Evolutionary conservation across 2,888 invertebrate species (phyloP), one percentile per base, ranked within the genome.

Genomic region (Noctua janthina): DNA sequence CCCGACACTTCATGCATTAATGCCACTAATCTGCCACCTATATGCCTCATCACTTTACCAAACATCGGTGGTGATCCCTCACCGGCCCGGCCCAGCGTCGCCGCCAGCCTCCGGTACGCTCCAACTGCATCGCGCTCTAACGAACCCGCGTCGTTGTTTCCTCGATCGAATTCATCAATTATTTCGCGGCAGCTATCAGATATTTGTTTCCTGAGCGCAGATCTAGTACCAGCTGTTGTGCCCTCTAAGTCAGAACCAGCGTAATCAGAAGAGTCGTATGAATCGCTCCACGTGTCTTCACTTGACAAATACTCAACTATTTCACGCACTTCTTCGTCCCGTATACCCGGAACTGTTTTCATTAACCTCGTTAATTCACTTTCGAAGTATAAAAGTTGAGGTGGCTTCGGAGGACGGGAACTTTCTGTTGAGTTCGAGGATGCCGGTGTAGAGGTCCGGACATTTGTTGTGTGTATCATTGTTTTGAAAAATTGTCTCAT

Each of bases 201-300:
- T 91, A 99, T 99, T 95, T 99, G 98, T 91, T 98, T 98, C 91
- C 98, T 98, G 20, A 99, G 93, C 1, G 98, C 98, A 0, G 98
- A 98, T 91, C 98, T 97, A 73, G 97, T 97, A 54, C 84, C 84
- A 6, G 97, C 97, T 0, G 97, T 95, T 13, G 97, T 97, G 11
- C 98, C 98, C 92, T 99, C 99, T 76, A 99, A 95, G 93, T 99
- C 99, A 0, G 99, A 99, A 86, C 98, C 99, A 2, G 99, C 99
- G 91, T 99, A 99, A 93, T 99, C 99, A 0, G 99, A 99, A 6
- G 99, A 99, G 93, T 99, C 99, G 92, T 99, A 99, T 0, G 99
- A 99, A 94, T 99, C 99, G 87, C 99, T 99, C 99, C 99, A 99
- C 7, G 99, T 98, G 92, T 99, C 99, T 93, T 99, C 99, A 88